Evolutionary conservation across 2,797 vertebrate genomes (phyloP).

Genomic region (Sebastolobus alascanus): DNA sequence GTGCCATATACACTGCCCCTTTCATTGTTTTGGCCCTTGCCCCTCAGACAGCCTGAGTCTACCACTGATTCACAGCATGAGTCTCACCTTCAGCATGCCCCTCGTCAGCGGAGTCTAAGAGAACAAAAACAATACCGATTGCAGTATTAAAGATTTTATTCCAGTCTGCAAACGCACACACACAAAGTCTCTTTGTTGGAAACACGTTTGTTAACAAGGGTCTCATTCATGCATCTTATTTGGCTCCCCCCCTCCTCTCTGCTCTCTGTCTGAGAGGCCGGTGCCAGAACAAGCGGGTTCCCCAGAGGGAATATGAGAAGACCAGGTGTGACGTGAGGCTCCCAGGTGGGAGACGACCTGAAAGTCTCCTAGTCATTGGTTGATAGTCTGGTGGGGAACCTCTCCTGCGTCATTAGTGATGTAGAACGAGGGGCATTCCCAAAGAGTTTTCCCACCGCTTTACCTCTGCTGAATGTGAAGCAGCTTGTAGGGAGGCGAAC

Average conservation of each 20-base stretch:
- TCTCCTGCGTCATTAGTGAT: constrained; percentile 69
- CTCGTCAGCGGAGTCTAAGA: background rate
- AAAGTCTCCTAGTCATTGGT: constrained; percentile 33
- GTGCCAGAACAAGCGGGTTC: constrained; percentile 45
- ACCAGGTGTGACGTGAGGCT: constrained; percentile 57
- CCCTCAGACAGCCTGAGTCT: background rate
- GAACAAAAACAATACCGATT: background rate
- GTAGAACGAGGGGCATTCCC: constrained; percentile 66
- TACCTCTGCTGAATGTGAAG: constrained; percentile 10
- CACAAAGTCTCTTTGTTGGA: constrained; percentile 34
- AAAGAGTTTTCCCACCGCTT: constrained; percentile 34
- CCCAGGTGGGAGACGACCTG: constrained; percentile 38
- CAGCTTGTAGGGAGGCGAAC: background rate
- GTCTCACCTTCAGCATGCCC: background rate
- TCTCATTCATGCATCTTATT: constrained; percentile 61
- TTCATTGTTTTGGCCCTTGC: background rate
- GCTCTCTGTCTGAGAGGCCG: constrained; percentile 5
- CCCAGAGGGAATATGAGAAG: constrained; percentile 67
- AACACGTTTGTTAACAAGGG: constrained; percentile 50
- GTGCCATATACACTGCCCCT: too few relatives aligned
- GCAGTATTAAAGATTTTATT: constrained; percentile 1
- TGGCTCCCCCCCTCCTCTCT: constrained; percentile 23
- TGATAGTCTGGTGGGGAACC: constrained; percentile 45
- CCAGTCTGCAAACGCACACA: constrained; percentile 6
- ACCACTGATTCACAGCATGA: background rate